Percentiles rank a stretch among this genome's conserved stretches.
Conservation (phyloP, 2,113 vertebrate genomes). For the Sigmodon hispidus region DNA sequence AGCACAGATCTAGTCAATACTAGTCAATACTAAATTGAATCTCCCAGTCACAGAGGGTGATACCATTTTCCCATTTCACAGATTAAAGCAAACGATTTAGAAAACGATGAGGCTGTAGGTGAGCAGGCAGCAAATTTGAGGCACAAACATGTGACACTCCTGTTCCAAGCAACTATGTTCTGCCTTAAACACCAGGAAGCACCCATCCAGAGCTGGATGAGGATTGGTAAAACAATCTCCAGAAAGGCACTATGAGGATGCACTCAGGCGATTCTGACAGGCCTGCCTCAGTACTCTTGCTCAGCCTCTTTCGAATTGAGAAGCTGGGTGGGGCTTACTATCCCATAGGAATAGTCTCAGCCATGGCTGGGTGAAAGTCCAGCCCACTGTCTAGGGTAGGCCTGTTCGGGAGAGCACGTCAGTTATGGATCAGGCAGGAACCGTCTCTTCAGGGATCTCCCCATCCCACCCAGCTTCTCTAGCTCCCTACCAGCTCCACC, state of each 20-base stretch:
- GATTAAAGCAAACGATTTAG: background rate
- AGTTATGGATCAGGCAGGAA: background rate
- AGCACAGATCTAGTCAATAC: background rate
- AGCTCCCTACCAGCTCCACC: background rate
- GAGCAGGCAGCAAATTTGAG: background rate
- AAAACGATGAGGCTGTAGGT: background rate
- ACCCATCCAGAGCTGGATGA: rapidly evolving
- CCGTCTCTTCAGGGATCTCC: background rate
- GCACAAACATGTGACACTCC: background rate
- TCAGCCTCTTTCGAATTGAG: background rate
- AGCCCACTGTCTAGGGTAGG: background rate
- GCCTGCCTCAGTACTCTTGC: background rate
- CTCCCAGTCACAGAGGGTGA: background rate
- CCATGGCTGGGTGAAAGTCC: background rate
- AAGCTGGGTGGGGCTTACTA: background rate
- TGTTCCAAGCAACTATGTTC: background rate
- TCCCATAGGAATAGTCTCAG: background rate
- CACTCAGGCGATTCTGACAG: rapidly evolving
- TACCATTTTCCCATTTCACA: background rate
- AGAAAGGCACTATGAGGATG: background rate
- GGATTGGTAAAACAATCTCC: background rate
- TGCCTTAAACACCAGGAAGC: background rate
- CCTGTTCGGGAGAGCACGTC: background rate
- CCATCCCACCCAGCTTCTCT: background rate
- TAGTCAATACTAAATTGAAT: background rate